A percentile compares a stretch with the other conserved stretches of the same genome.
Evolutionary conservation across 1,140 invertebrate species (phyloP).

Genomic region (Zeugodacus cucurbitae): DNA sequence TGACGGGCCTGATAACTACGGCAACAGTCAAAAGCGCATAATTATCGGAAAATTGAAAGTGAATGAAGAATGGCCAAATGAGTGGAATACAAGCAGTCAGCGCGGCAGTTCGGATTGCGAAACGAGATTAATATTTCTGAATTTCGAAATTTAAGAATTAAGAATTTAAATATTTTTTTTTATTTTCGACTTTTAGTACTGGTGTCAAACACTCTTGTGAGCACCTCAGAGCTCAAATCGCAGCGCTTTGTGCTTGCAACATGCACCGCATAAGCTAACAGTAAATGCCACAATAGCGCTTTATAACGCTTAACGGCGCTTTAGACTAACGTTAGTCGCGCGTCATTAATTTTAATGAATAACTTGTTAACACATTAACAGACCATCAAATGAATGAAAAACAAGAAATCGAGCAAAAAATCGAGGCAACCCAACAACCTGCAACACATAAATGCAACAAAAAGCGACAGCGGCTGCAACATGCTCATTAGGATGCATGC

Average conservation of each 20-base stretch:
- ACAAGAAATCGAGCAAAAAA: neutral
- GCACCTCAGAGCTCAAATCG: neutral
- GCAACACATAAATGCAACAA: neutral
- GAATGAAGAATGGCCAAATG: neutral
- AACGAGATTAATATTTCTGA: no score
- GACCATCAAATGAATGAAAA: neutral
- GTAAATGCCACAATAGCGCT: neutral
- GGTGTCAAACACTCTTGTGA: neutral
- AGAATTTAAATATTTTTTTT: no score
- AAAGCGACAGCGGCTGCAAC: neutral
- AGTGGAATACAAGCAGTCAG: neutral
- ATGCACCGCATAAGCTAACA: neutral
- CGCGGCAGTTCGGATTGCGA: no score
- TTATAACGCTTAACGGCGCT: neutral
- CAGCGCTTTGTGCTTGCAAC: neutral
- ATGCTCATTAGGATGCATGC: neutral
- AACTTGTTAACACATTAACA: neutral
- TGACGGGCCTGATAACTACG: neutral
- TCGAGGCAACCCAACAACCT: neutral
- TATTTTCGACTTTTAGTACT: neutral
- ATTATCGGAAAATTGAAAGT: neutral
- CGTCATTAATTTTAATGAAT: constrained; percentile 33
- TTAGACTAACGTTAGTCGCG: neutral
- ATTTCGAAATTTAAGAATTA: no score
- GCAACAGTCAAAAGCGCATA: neutral